Evolutionary conservation across 2,888 invertebrate genomes (phyloP).

Genomic region (Drosophila pseudotalamancana): DNA sequence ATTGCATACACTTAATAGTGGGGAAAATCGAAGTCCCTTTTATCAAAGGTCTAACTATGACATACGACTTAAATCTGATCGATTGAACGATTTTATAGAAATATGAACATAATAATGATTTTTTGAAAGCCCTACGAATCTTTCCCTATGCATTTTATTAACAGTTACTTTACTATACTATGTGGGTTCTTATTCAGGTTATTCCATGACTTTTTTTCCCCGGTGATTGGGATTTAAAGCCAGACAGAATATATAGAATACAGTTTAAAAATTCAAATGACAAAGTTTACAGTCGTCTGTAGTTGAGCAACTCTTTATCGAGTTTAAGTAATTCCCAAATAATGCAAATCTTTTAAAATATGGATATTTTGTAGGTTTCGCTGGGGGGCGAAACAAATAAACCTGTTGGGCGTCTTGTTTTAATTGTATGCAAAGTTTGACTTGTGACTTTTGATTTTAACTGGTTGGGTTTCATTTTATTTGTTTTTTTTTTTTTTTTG

Average conservation of each 20-base stretch:
- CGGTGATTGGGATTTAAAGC: background rate
- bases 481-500: background rate
- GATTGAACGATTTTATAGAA: no score
- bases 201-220: no score
- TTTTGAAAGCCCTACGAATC: no score
- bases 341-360: conserved; percentile 13
- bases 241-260: background rate
- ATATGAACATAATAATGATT: no score
- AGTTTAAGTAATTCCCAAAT: conserved; percentile 13
- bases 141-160: no score
- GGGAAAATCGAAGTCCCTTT: no score
- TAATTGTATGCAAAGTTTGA: conserved; percentile 49
- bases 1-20: no score
- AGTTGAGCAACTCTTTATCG: conserved; percentile 10
- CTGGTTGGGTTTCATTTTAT: conserved; percentile 24
- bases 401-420: conserved; percentile 46
- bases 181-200: no score
- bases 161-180: no score
- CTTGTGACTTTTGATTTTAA: conserved; percentile 50
- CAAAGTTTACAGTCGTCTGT: background rate
- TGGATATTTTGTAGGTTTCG: background rate
- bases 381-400: conserved; percentile 22
- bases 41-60: no score
- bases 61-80: no score
- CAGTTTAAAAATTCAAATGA: background rate